phyloP scores from a whole-genome alignment of 2,113 vertebrate genomes.

The Saiga tatarica region DNA sequence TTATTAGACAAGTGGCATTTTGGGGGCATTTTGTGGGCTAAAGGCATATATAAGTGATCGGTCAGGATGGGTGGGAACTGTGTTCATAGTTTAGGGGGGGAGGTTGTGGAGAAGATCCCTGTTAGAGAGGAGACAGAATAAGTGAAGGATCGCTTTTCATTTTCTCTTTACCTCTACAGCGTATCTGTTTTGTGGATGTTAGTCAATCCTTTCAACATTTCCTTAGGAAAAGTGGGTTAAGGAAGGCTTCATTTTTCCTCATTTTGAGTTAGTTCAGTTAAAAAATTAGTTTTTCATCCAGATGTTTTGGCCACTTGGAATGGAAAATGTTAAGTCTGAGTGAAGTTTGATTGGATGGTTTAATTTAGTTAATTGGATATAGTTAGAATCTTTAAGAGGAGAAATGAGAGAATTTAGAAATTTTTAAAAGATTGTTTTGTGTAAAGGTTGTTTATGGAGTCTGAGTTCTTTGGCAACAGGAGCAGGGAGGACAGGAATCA shows the following conservation, averaged over 20 bases:
- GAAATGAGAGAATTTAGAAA: background rate
- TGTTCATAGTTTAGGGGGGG: background rate
- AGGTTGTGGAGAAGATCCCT: background rate
- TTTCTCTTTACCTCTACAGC: background rate
- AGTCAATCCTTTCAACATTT: background rate
- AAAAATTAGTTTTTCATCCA: slow-evolving; percentile 4
- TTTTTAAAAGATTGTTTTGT: background rate
- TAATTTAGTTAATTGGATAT: slow-evolving; percentile 4
- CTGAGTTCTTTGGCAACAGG: background rate
- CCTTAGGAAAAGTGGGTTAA: slow-evolving; percentile 16
- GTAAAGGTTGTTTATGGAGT: background rate
- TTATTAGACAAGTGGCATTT: background rate
- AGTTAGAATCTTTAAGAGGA: background rate
- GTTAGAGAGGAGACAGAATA: background rate
- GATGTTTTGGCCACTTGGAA: background rate
- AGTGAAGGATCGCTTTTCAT: background rate
- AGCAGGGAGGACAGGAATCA: background rate
- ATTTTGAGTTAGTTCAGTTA: slow-evolving; percentile 15
- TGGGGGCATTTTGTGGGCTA: background rate
- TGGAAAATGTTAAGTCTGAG: slow-evolving; percentile 17
- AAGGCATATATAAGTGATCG: background rate
- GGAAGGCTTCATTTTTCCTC: background rate
- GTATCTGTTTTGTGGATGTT: background rate
- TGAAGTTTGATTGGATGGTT: slow-evolving; percentile 12
- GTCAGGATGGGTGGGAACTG: background rate